Evolutionary conservation across 2,888 invertebrate genomes (phyloP).

Genomic region (Stomorhina lunata): DNA sequence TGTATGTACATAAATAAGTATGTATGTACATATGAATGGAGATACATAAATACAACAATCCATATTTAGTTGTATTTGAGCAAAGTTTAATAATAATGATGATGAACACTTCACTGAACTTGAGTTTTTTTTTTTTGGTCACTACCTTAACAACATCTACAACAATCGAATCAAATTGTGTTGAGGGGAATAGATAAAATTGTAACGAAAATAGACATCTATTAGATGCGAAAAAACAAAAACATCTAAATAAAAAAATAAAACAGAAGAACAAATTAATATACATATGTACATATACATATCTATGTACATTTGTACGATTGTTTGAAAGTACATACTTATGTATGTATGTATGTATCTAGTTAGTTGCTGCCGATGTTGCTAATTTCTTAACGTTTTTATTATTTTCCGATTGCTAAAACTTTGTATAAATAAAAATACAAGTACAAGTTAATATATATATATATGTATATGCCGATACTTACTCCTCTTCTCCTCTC

Average conservation of each 20-base stretch:
- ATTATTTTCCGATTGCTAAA: slow-evolving; percentile 4
- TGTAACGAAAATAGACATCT: slow-evolving; percentile 51
- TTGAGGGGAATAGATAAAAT: slow-evolving; percentile 31
- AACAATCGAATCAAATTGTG: not conserved
- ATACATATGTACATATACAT: no score
- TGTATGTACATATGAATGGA: not conserved
- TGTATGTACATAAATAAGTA: not conserved
- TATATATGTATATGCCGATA: not conserved
- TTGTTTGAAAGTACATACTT: no score
- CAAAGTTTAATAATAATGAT: slow-evolving; percentile 46
- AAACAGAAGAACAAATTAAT: slow-evolving; percentile 12
- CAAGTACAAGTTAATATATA: not conserved
- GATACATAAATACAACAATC: not conserved
- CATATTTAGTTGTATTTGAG: slow-evolving; percentile 18
- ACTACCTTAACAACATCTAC: slow-evolving; percentile 9
- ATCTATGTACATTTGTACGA: no score
- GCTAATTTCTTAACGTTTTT: slow-evolving; percentile 33
- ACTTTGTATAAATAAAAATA: not conserved
- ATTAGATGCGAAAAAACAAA: slow-evolving; percentile 42
- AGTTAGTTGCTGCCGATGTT: slow-evolving; percentile 28
- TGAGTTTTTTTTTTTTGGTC: slow-evolving; percentile 30
- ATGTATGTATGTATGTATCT: no score
- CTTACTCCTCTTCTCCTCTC: not conserved
- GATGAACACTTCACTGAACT: slow-evolving; percentile 53
- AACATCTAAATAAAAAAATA: not conserved